These are phyloP conservation scores for Girardinichthys multiradiatus DNA, from an alignment of 2,113 vertebrate genomes.

Conservation along the genomic window DNA sequence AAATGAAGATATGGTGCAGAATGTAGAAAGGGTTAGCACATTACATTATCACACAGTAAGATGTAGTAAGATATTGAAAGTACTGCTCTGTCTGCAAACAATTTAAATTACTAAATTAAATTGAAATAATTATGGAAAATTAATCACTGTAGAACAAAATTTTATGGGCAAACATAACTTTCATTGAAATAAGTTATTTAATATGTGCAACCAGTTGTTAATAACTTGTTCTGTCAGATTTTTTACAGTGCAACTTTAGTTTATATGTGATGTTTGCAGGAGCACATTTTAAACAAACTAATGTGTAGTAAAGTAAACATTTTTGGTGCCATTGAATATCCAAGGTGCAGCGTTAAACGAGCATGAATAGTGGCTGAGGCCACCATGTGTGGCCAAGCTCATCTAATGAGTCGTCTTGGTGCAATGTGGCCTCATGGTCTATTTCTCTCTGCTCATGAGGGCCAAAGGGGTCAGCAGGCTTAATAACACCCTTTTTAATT, in stretches of 20 bases:
- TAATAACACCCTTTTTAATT: constrained; percentile 72
- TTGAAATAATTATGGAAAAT: not conserved
- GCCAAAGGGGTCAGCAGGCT: constrained; percentile 65
- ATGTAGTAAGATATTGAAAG: not conserved
- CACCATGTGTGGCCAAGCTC: constrained; percentile 38
- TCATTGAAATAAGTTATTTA: not conserved
- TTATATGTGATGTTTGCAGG: not conserved
- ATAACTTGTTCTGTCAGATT: not conserved
- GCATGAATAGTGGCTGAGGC: constrained; percentile 19
- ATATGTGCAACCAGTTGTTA: too few relatives aligned
- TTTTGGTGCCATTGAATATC: not conserved
- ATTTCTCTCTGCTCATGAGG: constrained; percentile 36
- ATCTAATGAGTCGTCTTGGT: constrained; percentile 58
- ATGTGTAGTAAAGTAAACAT: not conserved
- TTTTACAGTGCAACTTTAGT: not conserved
- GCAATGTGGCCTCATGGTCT: constrained; percentile 48
- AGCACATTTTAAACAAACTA: not conserved
- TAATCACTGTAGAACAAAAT: not conserved
- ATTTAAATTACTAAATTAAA: not conserved
- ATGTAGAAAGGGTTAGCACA: not conserved
- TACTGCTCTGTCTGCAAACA: not conserved
- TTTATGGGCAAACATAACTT: not conserved
- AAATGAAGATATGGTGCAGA: not conserved
- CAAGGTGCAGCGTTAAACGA: constrained; percentile 15
- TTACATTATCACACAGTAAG: not conserved